phyloP scores from a whole-genome alignment of 1,140 invertebrate genomes.

The Psilanteris sp. region DNA sequence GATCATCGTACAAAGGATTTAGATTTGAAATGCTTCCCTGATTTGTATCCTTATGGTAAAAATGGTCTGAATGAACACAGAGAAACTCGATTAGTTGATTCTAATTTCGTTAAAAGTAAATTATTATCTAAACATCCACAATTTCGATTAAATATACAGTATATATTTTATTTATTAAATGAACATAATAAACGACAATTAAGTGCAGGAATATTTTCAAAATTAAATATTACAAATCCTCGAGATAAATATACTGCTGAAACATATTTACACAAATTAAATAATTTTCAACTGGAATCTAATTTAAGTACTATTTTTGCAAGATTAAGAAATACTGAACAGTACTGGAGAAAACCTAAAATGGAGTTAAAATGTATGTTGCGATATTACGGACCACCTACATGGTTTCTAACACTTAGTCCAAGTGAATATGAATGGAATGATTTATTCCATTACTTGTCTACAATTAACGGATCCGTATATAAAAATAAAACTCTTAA shows the following conservation, averaged over 20 bases:
- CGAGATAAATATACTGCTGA: conserved; percentile 36
- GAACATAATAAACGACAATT: conserved; percentile 62
- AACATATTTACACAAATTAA: conserved; percentile 18
- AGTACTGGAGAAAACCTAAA: conserved; percentile 64
- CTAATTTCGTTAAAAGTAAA: conserved; percentile 62
- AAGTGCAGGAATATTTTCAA: conserved; percentile 46
- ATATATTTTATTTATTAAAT: conserved; percentile 66
- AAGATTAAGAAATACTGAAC: conserved; percentile 61
- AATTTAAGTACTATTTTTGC: conserved; percentile 64
- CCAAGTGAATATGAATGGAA: conserved; percentile 70
- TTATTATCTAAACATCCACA: conserved; percentile 58
- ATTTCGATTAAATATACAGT: conserved; percentile 65
- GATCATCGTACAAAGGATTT: conserved; percentile 51
- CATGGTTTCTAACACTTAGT: conserved; percentile 74
- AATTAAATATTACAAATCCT: conserved; percentile 53
- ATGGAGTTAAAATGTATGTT: conserved; percentile 68
- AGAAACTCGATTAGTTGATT: conserved; percentile 45
- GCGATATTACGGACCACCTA: conserved; percentile 72
- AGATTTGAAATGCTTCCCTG: conserved; percentile 68
- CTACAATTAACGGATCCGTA: conserved; percentile 36
- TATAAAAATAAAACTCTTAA: conserved; percentile 30
- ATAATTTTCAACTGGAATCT: conserved; percentile 34
- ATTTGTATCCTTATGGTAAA: conserved; percentile 56
- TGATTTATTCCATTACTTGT: conserved; percentile 47
- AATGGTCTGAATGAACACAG: conserved; percentile 64